Evolutionary conservation across 2,113 vertebrate species (phyloP), one percentile per base, ranked within the genome.

Genomic region (Syrrhaptes paradoxus): DNA sequence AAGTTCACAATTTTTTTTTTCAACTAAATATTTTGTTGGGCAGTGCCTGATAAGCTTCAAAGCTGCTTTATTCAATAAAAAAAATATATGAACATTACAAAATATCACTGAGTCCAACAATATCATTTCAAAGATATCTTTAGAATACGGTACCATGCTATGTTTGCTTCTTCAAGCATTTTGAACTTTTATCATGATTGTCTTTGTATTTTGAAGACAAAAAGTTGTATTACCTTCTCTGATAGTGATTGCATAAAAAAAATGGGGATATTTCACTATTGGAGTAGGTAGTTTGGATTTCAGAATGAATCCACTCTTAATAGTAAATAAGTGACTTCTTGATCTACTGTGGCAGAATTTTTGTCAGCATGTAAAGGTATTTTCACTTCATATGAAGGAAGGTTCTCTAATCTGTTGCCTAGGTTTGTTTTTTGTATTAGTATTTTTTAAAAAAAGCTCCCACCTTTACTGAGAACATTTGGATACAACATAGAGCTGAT

Each of bases 41-140:
- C 99, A 98, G 98, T 99, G 98, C 98, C 98, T 99, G 97, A 98
- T 98, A 98, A 99, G 98, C 98, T 98, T 98, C 98, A 98, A 98
- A 98, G 98, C 98, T 99, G 98, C 98, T 99, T 99, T 98, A 97
- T 97, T 99, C 97, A 98, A 97, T 98, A 97, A 98, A 88, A 46
- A 97, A 97, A 97, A 84, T 96, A 93, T 93, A 97, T 98, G 93
- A 96, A 96, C 96, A 90, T 97, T 96, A 97, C 85, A 95, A 97
- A 98, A 93, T 97, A 97, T 98, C 65, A 85, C 92, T 94, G 97
- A 98, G 96, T 98, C 98, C 97, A 98, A 98, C 97, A 95, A 98
- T 97, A 95, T 96, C 98, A 96, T 98, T 98, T 98, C 95, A 95
- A 96, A 97, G 95, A 96, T 93, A 97, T 82, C 96, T 97, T 97